phyloP scores from a whole-genome alignment of 1,140 invertebrate species.

The Drosophila lini region DNA sequence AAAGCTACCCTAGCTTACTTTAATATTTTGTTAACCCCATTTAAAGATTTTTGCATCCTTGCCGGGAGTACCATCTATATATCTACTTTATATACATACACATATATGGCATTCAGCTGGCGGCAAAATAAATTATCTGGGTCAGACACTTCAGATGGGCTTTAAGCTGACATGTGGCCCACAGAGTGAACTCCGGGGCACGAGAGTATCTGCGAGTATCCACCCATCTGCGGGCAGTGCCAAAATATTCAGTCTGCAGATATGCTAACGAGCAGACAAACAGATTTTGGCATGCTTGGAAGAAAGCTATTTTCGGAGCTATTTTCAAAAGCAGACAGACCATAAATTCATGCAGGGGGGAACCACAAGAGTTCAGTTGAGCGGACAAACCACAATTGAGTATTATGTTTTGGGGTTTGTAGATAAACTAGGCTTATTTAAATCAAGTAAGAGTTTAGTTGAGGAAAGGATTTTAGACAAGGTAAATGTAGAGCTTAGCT shows the following conservation, averaged over 20 bases:
- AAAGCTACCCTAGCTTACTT: neutral
- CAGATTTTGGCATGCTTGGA: constrained; percentile 50
- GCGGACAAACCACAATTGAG: constrained; percentile 8
- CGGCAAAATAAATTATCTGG: constrained; percentile 2
- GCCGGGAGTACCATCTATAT: neutral
- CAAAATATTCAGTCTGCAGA: constrained; percentile 36
- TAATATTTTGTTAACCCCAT: constrained; percentile 1
- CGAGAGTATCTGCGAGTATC: constrained; percentile 1
- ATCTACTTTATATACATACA: neutral
- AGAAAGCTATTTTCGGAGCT: constrained; percentile 42
- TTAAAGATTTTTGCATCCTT: neutral
- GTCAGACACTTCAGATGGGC: constrained; percentile 9
- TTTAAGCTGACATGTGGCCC: constrained; percentile 28
- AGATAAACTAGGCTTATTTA: neutral
- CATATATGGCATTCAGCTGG: neutral
- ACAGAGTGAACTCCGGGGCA: constrained; percentile 12
- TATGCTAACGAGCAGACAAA: constrained; percentile 48
- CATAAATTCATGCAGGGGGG: constrained; percentile 33
- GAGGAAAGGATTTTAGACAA: neutral
- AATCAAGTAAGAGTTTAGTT: too few species aligned
- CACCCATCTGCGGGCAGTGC: constrained; percentile 20
- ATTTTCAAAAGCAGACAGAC: constrained; percentile 44
- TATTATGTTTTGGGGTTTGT: neutral
- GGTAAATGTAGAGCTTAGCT: too few species aligned
- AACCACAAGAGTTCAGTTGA: constrained; percentile 27